Conservation (phyloP, 92 coral and sea anemone species). For the Zoanthus gigantus region DNA sequence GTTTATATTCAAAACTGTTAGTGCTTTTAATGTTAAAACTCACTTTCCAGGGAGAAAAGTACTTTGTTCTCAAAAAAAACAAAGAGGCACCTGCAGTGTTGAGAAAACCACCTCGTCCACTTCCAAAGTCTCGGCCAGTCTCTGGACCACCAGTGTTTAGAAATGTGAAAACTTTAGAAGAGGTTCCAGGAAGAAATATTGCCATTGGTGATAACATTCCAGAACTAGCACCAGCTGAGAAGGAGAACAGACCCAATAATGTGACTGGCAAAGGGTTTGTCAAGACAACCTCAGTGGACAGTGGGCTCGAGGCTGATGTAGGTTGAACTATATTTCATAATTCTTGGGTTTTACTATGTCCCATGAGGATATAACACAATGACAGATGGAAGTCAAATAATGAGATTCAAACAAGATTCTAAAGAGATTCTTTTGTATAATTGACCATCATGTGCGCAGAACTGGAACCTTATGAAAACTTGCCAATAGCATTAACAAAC, state of each 20-base stretch:
- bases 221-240: slow-evolving; percentile 58
- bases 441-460: too few species aligned
- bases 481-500: too few species aligned
- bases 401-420: too few species aligned
- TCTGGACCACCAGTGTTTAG: slow-evolving; percentile 87
- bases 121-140: slow-evolving; percentile 69
- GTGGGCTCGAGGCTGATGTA: slow-evolving; percentile 82
- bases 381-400: too few species aligned
- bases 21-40: not conserved
- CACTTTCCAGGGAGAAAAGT: slow-evolving; percentile 86
- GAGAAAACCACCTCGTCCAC: slow-evolving; percentile 78
- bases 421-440: too few species aligned
- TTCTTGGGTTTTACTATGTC: too few species aligned
- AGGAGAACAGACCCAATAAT: slow-evolving; percentile 76
- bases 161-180: slow-evolving; percentile 74
- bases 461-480: too few species aligned
- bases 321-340: slow-evolving; percentile 21
- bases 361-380: too few species aligned
- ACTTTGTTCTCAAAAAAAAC: slow-evolving; percentile 93
- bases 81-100: slow-evolving; percentile 93
- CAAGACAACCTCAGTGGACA: slow-evolving; percentile 76
- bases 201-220: slow-evolving; percentile 30
- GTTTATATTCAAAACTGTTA: too few species aligned
- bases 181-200: slow-evolving; percentile 56
- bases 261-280: slow-evolving; percentile 42